These are phyloP conservation scores for Pachydiplax longipennis DNA, from an alignment of 2,888 invertebrate species.

Conservation along the genomic window DNA sequence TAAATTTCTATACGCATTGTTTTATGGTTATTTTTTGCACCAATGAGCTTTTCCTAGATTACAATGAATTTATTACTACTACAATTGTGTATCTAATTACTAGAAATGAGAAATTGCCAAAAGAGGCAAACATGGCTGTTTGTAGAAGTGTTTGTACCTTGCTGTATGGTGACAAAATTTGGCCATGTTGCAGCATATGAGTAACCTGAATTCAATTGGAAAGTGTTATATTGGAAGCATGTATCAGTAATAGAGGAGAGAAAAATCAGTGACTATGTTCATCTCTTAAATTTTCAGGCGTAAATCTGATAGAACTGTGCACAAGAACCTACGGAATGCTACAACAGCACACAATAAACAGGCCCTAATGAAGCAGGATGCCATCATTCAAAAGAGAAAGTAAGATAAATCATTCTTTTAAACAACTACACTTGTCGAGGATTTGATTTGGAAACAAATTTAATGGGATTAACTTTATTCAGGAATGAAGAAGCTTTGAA, in stretches of 20 bases:
- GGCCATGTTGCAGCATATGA: too few relatives aligned
- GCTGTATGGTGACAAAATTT: too few relatives aligned
- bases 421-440: too few relatives aligned
- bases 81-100: too few relatives aligned
- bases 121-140: too few relatives aligned
- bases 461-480: background rate
- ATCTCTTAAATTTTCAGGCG: background rate
- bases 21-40: too few relatives aligned
- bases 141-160: too few relatives aligned
- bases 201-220: too few relatives aligned
- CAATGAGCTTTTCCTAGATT: too few relatives aligned
- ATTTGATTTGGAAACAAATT: background rate
- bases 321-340: background rate
- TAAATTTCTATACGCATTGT: background rate
- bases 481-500: constrained; percentile 26
- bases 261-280: background rate
- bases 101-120: too few relatives aligned
- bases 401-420: background rate
- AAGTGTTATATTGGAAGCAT: too few relatives aligned
- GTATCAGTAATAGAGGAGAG: background rate
- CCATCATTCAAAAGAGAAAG: background rate
- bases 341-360: background rate
- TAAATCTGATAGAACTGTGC: background rate
- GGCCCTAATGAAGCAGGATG: background rate
- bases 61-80: too few relatives aligned